phyloP scores from a whole-genome alignment of 2,888 invertebrate species.

The Limnephilus auricula region DNA sequence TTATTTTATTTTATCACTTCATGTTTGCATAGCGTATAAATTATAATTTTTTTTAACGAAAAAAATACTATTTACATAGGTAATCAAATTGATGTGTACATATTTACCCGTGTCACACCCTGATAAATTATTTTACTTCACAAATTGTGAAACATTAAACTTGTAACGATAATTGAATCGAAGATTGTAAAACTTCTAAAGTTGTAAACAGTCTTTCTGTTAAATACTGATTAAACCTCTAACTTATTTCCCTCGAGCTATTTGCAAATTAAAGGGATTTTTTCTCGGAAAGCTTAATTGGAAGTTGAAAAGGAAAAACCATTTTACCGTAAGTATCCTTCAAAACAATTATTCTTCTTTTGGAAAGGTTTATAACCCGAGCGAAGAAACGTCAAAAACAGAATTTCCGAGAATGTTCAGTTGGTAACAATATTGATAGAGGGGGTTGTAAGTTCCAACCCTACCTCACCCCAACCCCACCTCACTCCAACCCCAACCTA shows the following conservation, averaged over 20 bases:
- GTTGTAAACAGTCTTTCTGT: not conserved
- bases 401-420: conserved; percentile 59
- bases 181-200: not conserved
- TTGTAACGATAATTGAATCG: not conserved
- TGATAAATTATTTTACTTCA: not conserved
- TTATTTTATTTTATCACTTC: not conserved
- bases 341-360: conserved; percentile 19
- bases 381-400: conserved; percentile 56
- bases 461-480: conserved; percentile 43
- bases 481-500: conserved; percentile 47
- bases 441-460: conserved; percentile 40
- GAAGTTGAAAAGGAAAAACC: not conserved
- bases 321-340: not conserved
- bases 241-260: not conserved
- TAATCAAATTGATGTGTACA: not conserved
- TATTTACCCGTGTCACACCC: not conserved
- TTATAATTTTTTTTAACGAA: not conserved
- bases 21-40: not conserved
- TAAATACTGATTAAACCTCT: not conserved
- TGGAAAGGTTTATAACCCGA: conserved; percentile 12
- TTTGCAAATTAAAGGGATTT: not conserved
- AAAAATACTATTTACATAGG: not conserved
- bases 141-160: not conserved
- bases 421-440: conserved; percentile 61
- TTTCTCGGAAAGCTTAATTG: not conserved